Base-by-base conservation (phyloP, 2,888 invertebrate genomes). In the Protula sp. region DNA sequence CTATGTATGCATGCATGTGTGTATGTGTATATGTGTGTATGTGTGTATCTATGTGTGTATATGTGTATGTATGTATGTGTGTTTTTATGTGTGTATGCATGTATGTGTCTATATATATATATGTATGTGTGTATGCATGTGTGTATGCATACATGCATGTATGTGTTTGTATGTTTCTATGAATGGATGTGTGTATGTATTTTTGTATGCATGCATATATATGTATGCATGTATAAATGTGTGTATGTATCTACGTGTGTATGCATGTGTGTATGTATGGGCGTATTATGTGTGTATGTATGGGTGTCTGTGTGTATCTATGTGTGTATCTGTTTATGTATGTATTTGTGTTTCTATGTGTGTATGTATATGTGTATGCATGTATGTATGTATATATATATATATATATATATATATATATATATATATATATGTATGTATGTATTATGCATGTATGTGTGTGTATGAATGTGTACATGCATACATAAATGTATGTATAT, bases 251-350 rank as follows among this genome's bases (percentile, higher is more conserved):
- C 3, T 1, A 9, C 28, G 24, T 26, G 28, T 52, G 24, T 31
- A 54, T 54, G 28, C 31, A 54, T 30, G 27, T 54, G 30, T 5
- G 14, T 54, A 54, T 54, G 22, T 54, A 54, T 54, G 1, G 29
- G 31, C 31, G 22, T 54, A 54, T 54, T 54, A 54, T 54, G 22
- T 31, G 31, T 54, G 22, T 54, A 30, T 54, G 22, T 54, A 54
- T 54, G 14, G 19, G 22, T 54, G 30, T 31, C 29, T 29, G 30
- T 54, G 22, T 54, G 30, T 54, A 54, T 30, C 19, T 30, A 54
- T 29, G 54, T 30, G 30, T 54, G 54, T 29, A 30, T 54, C 14
- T 54, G 30, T 54, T 14, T 54, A 54, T 54, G 54, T 54, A 54
- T 29, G 30, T 29, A 54, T 54, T 14, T 38, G n/a, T 38, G 45